Base-by-base conservation (phyloP, 35 echinoderm and acorn worm genomes). In the Strongylocentrotus purpuratus region DNA sequence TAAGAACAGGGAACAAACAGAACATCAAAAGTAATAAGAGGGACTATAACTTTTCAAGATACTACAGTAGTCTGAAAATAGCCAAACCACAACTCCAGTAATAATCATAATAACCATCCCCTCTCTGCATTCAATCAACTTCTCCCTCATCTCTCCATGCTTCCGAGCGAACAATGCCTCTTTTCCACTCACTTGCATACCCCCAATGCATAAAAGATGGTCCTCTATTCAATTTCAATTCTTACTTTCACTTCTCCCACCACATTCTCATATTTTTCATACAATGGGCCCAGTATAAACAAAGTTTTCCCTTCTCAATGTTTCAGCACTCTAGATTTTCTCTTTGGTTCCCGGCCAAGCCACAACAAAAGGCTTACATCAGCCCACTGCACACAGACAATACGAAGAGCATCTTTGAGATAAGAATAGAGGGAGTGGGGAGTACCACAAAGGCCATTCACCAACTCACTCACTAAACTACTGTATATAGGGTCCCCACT, bases 331-430 rank as follows among this genome's bases (percentile, higher is more conserved):
- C 65, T n/a, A 78, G 28, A 78, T 78, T 78, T n/a, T n/a, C 20
- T 78, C 65, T 28, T 78, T 78, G 20, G 20, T 78, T 25, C 65
- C 20, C 25, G 20, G 65, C 65, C 65, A 78, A 78, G 25, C 65
- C 22, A 28, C 65, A 78, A 78, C 65, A 78, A 78, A 28, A 78
- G 65, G 20, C 25, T 78, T 78, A 4, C 28, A 28, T n/a, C 65
- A 78, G n/a, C n/a, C 65, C 65, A 78, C 65, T 78, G 65, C 65
- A 78, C 22, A 78, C 65, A 78, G 65, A 78, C 65, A 78, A 78
- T 78, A 18, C 7, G 65, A 78, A 78, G 65, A 78, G 65, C 65
- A 55, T 78, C 28, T 78, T n/a, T 78, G 65, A 78, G 65, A 78
- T 78, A 78, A 78, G 65, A 78, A 78, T 78, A 78, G 65, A 28